These are phyloP conservation scores for Rhyacophila brunnea DNA, from an alignment of 1,140 invertebrate genomes.

Conservation along the genomic window DNA sequence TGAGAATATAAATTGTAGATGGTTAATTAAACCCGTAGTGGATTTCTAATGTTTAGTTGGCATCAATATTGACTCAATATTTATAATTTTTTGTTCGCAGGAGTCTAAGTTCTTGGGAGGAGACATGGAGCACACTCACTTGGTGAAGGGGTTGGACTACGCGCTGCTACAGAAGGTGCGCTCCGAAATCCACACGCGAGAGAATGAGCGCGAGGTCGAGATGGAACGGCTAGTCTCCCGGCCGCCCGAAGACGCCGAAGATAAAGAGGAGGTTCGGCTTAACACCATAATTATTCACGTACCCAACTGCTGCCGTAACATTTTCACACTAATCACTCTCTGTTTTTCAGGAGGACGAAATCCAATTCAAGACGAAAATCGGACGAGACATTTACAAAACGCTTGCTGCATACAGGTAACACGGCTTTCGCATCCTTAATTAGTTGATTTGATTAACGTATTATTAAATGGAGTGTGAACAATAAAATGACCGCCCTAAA, in stretches of 20 bases:
- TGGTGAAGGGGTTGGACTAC: slow-evolving; percentile 99
- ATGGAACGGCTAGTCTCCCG: slow-evolving; percentile 69
- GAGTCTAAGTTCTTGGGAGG: slow-evolving; percentile 99
- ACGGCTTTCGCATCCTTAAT: too few species aligned
- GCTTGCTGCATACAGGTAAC: slow-evolving; percentile 57
- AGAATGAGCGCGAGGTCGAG: slow-evolving; percentile 82
- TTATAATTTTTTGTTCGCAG: too few species aligned
- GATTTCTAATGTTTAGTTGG: too few species aligned
- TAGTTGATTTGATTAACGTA: too few species aligned
- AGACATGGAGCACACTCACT: slow-evolving; percentile 99
- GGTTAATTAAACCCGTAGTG: too few species aligned
- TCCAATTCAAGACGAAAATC: slow-evolving; percentile 77
- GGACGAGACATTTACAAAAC: slow-evolving; percentile 75
- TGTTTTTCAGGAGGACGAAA: slow-evolving; percentile 68
- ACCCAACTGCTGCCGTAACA: too few species aligned
- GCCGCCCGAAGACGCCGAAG: slow-evolving; percentile 34
- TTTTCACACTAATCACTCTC: too few species aligned
- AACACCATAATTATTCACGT: too few species aligned
- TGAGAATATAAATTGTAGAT: too few species aligned
- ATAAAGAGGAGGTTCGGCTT: not conserved
- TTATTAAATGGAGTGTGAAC: too few species aligned
- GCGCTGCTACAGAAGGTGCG: slow-evolving; percentile 95
- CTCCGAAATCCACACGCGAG: slow-evolving; percentile 78
- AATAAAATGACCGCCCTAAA: too few species aligned
- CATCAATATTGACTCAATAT: too few species aligned